A percentile compares a stretch with the other conserved stretches of the same genome.
phyloP scores from a whole-genome alignment of 1,140 invertebrate species.

The Hylaeus anthracinus region DNA sequence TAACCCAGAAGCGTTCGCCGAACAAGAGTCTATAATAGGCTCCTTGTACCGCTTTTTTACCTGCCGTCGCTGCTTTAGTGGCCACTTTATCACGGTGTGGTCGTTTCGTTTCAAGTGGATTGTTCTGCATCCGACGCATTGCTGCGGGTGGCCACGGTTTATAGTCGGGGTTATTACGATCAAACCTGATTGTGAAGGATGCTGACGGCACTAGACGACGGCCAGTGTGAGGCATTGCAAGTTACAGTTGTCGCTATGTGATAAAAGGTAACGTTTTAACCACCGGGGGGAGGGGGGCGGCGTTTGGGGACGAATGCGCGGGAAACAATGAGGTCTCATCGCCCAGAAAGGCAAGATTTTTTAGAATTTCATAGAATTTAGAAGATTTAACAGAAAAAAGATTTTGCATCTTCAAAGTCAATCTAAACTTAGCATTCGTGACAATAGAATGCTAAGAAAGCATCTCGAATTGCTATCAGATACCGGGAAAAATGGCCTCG shows the following conservation, averaged over 20 bases:
- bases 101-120: constrained; percentile 64
- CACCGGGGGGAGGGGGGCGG: no score
- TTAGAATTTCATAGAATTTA: no score
- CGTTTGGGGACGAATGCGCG: no score
- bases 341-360: no score
- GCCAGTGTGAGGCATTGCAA: neutral
- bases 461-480: no score
- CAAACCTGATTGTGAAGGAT: constrained; percentile 61
- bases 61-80: constrained; percentile 46
- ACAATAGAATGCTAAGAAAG: no score
- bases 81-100: constrained; percentile 57
- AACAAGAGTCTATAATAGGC: constrained; percentile 60
- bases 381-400: no score
- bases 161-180: constrained; percentile 67
- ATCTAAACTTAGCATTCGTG: no score
- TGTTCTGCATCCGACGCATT: constrained; percentile 63
- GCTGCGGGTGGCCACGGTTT: constrained; percentile 66
- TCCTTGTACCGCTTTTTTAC: constrained; percentile 47
- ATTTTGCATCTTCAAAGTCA: no score
- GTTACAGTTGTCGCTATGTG: neutral
- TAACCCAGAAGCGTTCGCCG: constrained; percentile 23
- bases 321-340: no score
- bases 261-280: no score
- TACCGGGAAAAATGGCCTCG: no score
- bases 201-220: constrained; percentile 23